Evolutionary conservation across 2,888 invertebrate genomes (phyloP).

Genomic region (Epinotia demarniana): DNA sequence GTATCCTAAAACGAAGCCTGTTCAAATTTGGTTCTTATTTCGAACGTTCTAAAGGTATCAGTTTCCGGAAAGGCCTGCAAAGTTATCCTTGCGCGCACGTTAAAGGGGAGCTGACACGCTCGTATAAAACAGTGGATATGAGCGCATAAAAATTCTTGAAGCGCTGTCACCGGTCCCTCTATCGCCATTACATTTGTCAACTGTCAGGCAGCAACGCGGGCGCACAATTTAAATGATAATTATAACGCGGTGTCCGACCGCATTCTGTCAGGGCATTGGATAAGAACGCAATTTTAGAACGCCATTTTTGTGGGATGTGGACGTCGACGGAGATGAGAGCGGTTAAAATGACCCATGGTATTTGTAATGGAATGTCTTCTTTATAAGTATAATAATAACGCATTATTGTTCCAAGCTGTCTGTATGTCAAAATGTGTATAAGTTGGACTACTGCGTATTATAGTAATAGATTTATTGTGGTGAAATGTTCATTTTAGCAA

Average conservation of each 20-base stretch:
- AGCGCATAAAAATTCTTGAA: slow-evolving; percentile 82
- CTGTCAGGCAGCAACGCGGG: slow-evolving; percentile 79
- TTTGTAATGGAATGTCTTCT: neutral
- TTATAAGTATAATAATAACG: neutral
- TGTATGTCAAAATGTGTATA: too few species aligned
- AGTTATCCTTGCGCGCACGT: slow-evolving; percentile 55
- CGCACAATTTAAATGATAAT: slow-evolving; percentile 83
- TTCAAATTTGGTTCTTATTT: slow-evolving; percentile 48
- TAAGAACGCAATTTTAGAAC: slow-evolving; percentile 54
- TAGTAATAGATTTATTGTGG: neutral
- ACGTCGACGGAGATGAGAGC: too few species aligned
- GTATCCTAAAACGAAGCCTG: slow-evolving; percentile 34
- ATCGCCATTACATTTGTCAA: slow-evolving; percentile 83
- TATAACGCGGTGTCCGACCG: slow-evolving; percentile 68
- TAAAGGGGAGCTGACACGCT: slow-evolving; percentile 76
- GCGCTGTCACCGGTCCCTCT: slow-evolving; percentile 74
- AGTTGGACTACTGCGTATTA: too few species aligned
- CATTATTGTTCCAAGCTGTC: too few species aligned
- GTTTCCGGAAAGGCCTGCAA: slow-evolving; percentile 24
- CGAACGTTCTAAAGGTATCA: slow-evolving; percentile 31
- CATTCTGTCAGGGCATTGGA: slow-evolving; percentile 53
- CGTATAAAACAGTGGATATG: slow-evolving; percentile 82
- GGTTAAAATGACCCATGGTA: neutral
- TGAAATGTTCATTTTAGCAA: neutral
- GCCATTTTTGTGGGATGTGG: slow-evolving; percentile 50